These are phyloP conservation scores for Drosophila neotestacea DNA, from an alignment of 2,888 invertebrate species.

Conservation along the genomic window DNA sequence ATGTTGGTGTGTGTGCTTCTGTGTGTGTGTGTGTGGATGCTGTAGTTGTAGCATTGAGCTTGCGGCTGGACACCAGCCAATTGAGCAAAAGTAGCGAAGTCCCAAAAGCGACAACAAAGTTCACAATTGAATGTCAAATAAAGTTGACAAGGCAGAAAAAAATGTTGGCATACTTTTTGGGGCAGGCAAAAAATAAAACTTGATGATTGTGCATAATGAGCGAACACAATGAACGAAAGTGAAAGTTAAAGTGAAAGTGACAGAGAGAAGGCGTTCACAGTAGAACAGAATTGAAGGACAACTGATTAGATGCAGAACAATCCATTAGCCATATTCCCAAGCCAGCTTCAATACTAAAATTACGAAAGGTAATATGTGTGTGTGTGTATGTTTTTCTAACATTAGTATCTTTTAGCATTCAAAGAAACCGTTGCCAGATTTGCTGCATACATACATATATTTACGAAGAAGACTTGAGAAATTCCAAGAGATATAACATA, in stretches of 20 bases:
- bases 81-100: conserved; percentile 21
- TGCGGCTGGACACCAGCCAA: conserved; percentile 7
- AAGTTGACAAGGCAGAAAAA: conserved; percentile 29
- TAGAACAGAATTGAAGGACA: conserved; percentile 19
- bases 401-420: not conserved
- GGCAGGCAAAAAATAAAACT: conserved; percentile 17
- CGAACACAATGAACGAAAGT: conserved; percentile 3
- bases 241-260: not conserved
- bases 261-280: not conserved
- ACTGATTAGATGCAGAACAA: conserved; percentile 21
- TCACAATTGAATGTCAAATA: conserved; percentile 44
- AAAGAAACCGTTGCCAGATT: not conserved
- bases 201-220: conserved; percentile 25
- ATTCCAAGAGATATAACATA: not conserved
- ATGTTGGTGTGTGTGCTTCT: not conserved
- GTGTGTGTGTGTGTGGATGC: not conserved
- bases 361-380: not conserved
- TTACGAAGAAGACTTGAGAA: not conserved
- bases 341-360: not conserved
- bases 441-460: not conserved
- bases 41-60: not conserved
- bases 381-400: not conserved
- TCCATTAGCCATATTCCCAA: conserved; percentile 2
- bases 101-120: conserved; percentile 38
- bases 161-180: conserved; percentile 22